A percentile compares a stretch with the other conserved stretches of the same genome.
Evolutionary conservation across 2,113 vertebrate genomes (phyloP).

Genomic region (Dasyprocta punctata): DNA sequence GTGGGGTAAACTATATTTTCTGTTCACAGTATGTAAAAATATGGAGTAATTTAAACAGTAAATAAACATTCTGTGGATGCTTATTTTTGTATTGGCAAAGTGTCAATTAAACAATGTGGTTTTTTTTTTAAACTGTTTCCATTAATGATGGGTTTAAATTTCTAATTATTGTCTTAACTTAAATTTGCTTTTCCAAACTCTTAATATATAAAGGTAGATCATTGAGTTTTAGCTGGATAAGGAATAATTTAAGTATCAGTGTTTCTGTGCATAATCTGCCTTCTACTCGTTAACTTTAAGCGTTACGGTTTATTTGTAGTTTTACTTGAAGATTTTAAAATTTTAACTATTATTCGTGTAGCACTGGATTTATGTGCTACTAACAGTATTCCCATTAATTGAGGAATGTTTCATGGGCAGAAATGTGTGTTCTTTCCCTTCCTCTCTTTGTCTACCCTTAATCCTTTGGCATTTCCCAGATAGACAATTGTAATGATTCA

Average conservation of each 20-base stretch:
- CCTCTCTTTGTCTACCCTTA: conserved; percentile 67
- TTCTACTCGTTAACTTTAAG: conserved; percentile 27
- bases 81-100: conserved; percentile 87
- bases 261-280: background rate
- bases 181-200: conserved; percentile 48
- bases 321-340: conserved; percentile 56
- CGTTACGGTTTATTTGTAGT: conserved; percentile 33
- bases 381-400: conserved; percentile 49
- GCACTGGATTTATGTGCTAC: conserved; percentile 13
- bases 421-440: conserved; percentile 55
- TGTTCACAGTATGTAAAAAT: conserved; percentile 74
- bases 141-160: conserved; percentile 62
- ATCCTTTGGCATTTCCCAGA: conserved; percentile 75
- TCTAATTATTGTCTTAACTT: conserved; percentile 55
- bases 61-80: conserved; percentile 88
- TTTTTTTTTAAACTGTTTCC: conserved; percentile 40
- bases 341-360: conserved; percentile 32
- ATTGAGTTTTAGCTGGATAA: background rate
- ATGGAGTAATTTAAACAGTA: conserved; percentile 81
- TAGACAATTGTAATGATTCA: conserved; percentile 79
- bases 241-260: conserved; percentile 31
- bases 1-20: conserved; percentile 78
- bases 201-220: background rate
- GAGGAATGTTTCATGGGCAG: conserved; percentile 40
- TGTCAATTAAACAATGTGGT: conserved; percentile 78